Conservation (phyloP, 2,113 vertebrate species). For the Gallinago undulata region DNA sequence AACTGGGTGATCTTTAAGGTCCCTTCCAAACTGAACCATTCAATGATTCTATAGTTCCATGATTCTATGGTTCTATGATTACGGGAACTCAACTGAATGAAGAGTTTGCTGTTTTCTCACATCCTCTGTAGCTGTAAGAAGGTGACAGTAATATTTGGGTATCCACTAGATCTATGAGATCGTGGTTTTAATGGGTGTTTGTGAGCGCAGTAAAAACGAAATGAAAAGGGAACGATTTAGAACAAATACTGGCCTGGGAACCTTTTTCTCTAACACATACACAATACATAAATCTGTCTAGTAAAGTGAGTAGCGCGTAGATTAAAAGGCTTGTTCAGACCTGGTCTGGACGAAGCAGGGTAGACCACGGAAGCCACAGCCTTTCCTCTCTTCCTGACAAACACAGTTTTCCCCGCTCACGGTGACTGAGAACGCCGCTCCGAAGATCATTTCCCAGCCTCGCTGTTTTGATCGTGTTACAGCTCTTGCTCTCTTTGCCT, state of each 20-base stretch:
- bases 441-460: not conserved
- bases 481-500: not conserved
- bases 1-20: too few relatives aligned
- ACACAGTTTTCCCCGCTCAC: not conserved
- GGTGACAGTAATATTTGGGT: not conserved
- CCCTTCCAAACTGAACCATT: too few relatives aligned
- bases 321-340: not conserved
- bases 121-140: not conserved
- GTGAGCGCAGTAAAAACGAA: not conserved
- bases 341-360: not conserved
- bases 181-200: not conserved
- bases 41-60: too few relatives aligned
- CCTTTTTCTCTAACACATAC: not conserved
- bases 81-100: not conserved
- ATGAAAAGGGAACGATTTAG: not conserved
- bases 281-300: not conserved
- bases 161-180: not conserved
- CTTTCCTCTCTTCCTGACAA: not conserved
- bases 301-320: not conserved
- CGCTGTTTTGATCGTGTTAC: not conserved
- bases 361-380: not conserved
- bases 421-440: not conserved
- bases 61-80: too few relatives aligned
- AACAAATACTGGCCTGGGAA: not conserved
- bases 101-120: not conserved